Conservation (phyloP, 2,113 vertebrate species). For the Enhydra lutris region DNA sequence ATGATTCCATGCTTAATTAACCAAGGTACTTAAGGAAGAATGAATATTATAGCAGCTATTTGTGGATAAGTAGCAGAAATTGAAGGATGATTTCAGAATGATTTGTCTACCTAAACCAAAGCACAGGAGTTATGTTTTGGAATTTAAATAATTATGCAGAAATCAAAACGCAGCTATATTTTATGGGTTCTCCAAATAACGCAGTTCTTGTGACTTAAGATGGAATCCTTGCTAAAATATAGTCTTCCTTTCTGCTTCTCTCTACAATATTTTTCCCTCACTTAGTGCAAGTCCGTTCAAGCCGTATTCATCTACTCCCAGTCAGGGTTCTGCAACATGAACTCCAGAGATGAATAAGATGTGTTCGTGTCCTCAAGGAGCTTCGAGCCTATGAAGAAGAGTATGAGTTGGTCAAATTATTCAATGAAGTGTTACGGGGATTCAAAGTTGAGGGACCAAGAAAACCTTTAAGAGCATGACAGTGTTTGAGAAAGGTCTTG, state of each 20-base stretch:
- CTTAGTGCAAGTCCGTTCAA: background rate
- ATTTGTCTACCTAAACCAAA: conserved; percentile 51
- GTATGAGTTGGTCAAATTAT: background rate
- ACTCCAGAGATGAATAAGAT: background rate
- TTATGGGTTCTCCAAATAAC: background rate
- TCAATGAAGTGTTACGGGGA: background rate
- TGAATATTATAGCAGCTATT: conserved; percentile 53
- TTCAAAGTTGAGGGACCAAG: background rate
- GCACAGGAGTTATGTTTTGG: background rate
- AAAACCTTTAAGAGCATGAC: background rate
- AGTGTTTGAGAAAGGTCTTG: background rate
- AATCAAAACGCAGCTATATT: background rate
- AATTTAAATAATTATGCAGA: conserved; percentile 50
- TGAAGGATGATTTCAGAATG: conserved; percentile 52
- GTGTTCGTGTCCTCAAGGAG: background rate
- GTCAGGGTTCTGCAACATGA: background rate
- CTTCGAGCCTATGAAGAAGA: background rate
- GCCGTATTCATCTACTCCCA: background rate
- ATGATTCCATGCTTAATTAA: conserved; percentile 72
- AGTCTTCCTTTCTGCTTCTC: background rate
- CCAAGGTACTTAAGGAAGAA: conserved; percentile 61
- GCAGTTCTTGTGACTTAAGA: background rate
- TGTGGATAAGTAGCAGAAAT: conserved; percentile 60
- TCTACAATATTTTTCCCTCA: background rate
- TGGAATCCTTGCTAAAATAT: background rate